Percentiles rank a stretch among this genome's conserved stretches.
phyloP scores from a whole-genome alignment of 1,140 invertebrate species.

The Antheraea mylitta region DNA sequence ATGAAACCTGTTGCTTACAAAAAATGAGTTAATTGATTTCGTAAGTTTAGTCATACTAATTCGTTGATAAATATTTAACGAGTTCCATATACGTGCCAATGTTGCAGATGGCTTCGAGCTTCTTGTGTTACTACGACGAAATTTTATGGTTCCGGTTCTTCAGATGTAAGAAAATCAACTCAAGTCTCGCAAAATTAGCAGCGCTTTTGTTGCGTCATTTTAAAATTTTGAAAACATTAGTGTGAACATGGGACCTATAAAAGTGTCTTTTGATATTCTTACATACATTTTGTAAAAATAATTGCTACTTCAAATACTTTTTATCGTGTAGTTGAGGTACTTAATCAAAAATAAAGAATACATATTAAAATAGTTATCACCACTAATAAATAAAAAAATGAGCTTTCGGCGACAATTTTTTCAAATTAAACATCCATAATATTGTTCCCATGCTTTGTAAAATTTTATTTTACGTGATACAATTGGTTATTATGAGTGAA shows the following conservation, averaged over 20 bases:
- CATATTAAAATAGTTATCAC: too few species aligned
- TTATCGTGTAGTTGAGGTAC: too few species aligned
- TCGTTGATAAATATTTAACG: constrained; percentile 69
- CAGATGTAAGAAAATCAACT: constrained; percentile 9
- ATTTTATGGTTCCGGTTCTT: constrained; percentile 48
- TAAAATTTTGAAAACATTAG: neutral
- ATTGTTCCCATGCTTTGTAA: too few species aligned
- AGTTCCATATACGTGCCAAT: constrained; percentile 54
- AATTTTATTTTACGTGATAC: too few species aligned
- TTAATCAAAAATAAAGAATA: too few species aligned
- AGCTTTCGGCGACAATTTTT: too few species aligned
- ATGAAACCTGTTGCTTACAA: constrained; percentile 50
- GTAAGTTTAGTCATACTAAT: constrained; percentile 72
- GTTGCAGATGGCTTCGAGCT: constrained; percentile 52
- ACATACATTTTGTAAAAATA: too few species aligned
- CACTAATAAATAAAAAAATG: too few species aligned
- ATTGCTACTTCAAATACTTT: too few species aligned
- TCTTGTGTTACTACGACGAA: constrained; percentile 52
- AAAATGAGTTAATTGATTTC: constrained; percentile 68
- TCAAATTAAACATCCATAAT: too few species aligned
- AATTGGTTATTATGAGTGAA: too few species aligned
- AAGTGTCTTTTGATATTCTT: neutral
- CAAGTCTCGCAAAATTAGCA: neutral
- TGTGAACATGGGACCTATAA: neutral
- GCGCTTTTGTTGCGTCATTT: neutral